Evolutionary conservation across 2,113 vertebrate species (phyloP).

Genomic region (Paracanthobrama guichenoti): DNA sequence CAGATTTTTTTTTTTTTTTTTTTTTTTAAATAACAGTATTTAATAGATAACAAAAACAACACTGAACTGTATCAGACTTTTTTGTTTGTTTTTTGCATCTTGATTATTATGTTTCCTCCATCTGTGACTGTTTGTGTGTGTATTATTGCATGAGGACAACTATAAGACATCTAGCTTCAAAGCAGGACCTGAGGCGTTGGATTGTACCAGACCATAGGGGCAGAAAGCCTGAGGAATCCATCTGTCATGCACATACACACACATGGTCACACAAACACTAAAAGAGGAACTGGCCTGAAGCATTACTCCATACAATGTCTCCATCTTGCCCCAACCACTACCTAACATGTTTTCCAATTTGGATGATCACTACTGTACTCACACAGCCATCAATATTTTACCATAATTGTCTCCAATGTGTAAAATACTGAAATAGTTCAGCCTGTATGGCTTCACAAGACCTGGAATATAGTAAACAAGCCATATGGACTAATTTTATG

Average conservation of each 20-base stretch:
- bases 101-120: neutral
- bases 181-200: conserved; percentile 32
- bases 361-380: neutral
- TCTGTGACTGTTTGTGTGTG: conserved; percentile 11
- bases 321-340: neutral
- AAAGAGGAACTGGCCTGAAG: neutral
- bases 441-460: neutral
- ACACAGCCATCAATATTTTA: conserved; percentile 7
- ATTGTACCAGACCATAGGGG: conserved; percentile 25
- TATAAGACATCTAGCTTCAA: conserved; percentile 33
- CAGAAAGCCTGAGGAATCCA: conserved; percentile 36
- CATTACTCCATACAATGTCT: conserved; percentile 25
- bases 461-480: neutral
- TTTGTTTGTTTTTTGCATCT: neutral
- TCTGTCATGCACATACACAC: conserved; percentile 42
- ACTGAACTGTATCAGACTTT: neutral
- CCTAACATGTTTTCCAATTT: conserved; percentile 3
- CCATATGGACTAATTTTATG: neutral
- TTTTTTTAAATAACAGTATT: neutral
- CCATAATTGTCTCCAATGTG: neutral
- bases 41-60: neutral
- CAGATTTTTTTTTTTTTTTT: too few species aligned
- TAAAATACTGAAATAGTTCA: neutral
- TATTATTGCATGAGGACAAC: conserved; percentile 13
- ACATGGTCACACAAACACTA: neutral